Percentiles rank a stretch among this genome's conserved stretches.
phyloP scores from a whole-genome alignment of 1,140 invertebrate species.

The Drosophila bocqueti region DNA sequence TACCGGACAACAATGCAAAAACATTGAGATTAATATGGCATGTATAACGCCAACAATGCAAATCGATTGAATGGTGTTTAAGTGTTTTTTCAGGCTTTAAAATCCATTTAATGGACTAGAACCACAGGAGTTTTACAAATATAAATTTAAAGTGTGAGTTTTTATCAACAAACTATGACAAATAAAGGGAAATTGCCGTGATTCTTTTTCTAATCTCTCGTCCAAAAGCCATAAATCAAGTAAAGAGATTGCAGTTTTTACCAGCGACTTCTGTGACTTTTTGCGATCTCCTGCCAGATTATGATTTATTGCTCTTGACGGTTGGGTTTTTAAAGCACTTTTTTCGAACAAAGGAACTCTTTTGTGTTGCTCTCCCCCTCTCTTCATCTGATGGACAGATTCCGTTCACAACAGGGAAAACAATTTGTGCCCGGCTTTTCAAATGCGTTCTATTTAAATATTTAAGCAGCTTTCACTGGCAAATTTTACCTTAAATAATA shows the following conservation, averaged over 20 bases:
- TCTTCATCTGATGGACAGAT: background rate
- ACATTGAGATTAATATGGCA: background rate
- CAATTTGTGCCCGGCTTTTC: background rate
- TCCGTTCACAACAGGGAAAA: background rate
- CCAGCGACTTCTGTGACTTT: constrained; percentile 1
- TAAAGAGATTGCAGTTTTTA: constrained; percentile 19
- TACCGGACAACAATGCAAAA: background rate
- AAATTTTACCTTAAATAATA: constrained; percentile 20
- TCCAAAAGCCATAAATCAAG: constrained; percentile 17
- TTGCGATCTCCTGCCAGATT: constrained; percentile 36
- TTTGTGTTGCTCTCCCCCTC: background rate
- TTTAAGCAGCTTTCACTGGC: constrained; percentile 7
- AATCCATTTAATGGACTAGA: background rate
- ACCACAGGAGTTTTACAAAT: background rate
- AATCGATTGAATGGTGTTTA: background rate
- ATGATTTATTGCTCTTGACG: constrained; percentile 38
- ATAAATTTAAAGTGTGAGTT: background rate
- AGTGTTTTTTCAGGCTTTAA: background rate
- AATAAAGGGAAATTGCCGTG: background rate
- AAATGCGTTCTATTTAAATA: constrained; percentile 28
- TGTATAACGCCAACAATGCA: background rate
- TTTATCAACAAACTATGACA: background rate
- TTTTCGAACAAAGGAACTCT: background rate
- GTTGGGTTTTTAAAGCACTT: background rate
- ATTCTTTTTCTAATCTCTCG: constrained; percentile 2